Evolutionary conservation across 2,888 invertebrate species (phyloP).

Genomic region (Drosophila greeni): DNA sequence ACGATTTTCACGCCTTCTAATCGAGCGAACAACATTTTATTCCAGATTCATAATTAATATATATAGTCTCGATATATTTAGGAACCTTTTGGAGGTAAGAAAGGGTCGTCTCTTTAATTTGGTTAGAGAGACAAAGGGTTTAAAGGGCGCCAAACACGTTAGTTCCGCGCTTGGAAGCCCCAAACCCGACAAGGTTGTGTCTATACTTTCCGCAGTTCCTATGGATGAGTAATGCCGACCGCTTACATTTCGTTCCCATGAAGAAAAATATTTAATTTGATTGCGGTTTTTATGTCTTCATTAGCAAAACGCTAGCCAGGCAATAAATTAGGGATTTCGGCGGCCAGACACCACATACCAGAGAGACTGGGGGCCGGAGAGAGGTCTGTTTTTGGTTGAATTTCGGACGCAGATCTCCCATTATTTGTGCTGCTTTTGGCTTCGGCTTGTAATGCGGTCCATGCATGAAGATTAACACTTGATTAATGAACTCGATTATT

Average conservation of each 20-base stretch:
- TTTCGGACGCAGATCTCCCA: conserved; percentile 28
- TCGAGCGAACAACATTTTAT: neutral
- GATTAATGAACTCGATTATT: conserved; percentile 71
- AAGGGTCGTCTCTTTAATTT: conserved; percentile 8
- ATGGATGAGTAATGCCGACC: conserved; percentile 61
- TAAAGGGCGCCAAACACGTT: conserved; percentile 60
- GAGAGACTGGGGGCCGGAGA: conserved; percentile 19
- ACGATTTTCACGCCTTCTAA: conserved; percentile 21
- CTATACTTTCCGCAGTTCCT: conserved; percentile 2
- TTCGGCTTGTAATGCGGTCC: conserved; percentile 39
- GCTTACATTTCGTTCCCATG: conserved; percentile 68
- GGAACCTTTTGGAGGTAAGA: neutral
- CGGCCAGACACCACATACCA: conserved; percentile 2
- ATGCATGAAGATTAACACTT: conserved; percentile 64
- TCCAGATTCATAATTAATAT: conserved; percentile 24
- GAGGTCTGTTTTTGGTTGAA: conserved; percentile 28
- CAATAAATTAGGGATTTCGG: conserved; percentile 68
- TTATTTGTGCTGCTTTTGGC: conserved; percentile 25
- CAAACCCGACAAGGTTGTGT: conserved; percentile 48
- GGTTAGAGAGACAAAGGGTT: conserved; percentile 30
- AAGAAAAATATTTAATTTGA: conserved; percentile 69
- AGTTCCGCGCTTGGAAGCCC: conserved; percentile 59
- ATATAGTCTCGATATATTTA: neutral
- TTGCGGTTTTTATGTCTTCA: conserved; percentile 75
- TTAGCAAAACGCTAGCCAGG: conserved; percentile 69